Evolutionary conservation across 1,140 invertebrate species (phyloP), one percentile per base, ranked within the genome.

Genomic region (Drosophila asahinai): DNA sequence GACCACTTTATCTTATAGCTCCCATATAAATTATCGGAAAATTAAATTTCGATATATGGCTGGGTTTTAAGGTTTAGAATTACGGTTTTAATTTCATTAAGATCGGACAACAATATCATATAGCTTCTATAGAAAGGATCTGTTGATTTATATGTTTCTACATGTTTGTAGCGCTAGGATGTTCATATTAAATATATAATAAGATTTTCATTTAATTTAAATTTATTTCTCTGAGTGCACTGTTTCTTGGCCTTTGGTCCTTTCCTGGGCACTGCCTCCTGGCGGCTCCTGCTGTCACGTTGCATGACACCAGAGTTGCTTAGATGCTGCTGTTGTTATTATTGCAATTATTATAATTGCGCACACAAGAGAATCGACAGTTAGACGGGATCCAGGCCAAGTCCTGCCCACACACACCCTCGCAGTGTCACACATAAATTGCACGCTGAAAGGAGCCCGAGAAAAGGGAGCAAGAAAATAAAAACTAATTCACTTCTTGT

Each of bases 341-440:
- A 81, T 76, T 84, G 84, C 81, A 89, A 89, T 89, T 89, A 89
- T 89, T 65, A 89, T 89, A 89, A 89, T 89, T 89, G 84, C 74
- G 86, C 73, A 83, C 84, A 77, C 83, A 84, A 67, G 17, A 33
- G 27, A 78, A 89, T 89, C 86, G 86, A 84, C 86, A 89, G 84
- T 84, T 84, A 74, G 62, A 82, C 75, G 59, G 75, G 47, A 58
- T 71, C 43, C 66, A 38, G 54, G n/a, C 45, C 47, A 33, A 33
- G 67, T 51, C 57, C 55, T 57, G 47, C 51, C 47, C 67, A 68
- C 64, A 42, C 52, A 72, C 38, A 60, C 40, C 27, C 45, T 48
- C 38, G 2, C 59, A 22, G 25, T 30, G 61, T 52, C 62, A 17
- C 36, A 58, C 57, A 48, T 33, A 63, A 71, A 61, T 49, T 61